phyloP scores from a whole-genome alignment of 2,797 vertebrate genomes.

The Coregonus suidteri region DNA sequence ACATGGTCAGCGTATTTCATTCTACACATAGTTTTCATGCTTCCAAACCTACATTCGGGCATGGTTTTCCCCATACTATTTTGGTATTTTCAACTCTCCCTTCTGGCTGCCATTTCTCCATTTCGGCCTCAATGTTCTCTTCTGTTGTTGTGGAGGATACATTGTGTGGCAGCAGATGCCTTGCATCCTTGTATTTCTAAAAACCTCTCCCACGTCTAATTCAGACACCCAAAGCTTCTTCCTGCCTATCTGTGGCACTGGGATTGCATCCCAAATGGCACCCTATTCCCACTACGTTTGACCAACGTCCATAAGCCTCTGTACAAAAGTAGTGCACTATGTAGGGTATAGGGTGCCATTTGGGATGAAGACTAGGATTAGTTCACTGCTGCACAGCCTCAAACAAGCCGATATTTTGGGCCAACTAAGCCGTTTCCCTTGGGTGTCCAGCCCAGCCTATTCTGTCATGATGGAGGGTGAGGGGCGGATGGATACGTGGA shows the following conservation, averaged over 20 bases:
- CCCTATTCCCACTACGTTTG: not conserved
- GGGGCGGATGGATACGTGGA: not conserved
- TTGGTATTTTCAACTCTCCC: not conserved
- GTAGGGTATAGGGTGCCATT: not conserved
- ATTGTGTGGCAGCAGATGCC: constrained; percentile 8
- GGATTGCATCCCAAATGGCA: not conserved
- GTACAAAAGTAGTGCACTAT: not conserved
- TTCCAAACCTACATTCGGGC: not conserved
- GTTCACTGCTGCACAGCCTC: constrained; percentile 29
- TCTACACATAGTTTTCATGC: not conserved
- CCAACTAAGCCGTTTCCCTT: constrained; percentile 31
- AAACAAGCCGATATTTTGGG: constrained; percentile 47
- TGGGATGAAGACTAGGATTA: constrained; percentile 29
- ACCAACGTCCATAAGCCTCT: not conserved
- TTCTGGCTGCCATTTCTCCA: constrained; percentile 1
- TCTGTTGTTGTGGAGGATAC: constrained; percentile 16
- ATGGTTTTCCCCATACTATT: not conserved
- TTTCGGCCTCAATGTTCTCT: not conserved
- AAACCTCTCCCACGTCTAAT: constrained; percentile 7
- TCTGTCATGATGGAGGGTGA: constrained; percentile 34
- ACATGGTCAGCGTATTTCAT: not conserved
- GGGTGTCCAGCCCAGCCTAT: constrained; percentile 24
- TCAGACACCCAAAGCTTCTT: constrained; percentile 7
- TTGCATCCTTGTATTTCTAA: constrained; percentile 16
- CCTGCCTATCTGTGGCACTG: constrained; percentile 13